Evolutionary conservation across 64 coral and sea anemone genomes (phyloP).

Genomic region (Actinia equina): DNA sequence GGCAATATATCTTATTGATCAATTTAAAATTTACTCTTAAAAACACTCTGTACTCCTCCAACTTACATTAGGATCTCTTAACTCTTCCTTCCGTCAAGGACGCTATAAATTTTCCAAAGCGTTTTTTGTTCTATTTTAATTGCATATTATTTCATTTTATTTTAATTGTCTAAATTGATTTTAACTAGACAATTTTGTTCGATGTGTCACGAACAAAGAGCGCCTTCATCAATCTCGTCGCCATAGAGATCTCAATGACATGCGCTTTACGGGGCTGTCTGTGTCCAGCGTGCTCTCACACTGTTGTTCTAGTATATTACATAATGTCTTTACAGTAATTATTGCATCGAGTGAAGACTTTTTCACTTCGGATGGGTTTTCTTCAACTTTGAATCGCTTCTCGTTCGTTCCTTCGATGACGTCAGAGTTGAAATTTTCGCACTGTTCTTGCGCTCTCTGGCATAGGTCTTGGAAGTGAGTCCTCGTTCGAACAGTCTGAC

Average conservation of each 20-base stretch:
- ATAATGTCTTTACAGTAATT: neutral
- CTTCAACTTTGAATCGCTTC: neutral
- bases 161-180: constrained; percentile 8
- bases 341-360: neutral
- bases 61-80: neutral
- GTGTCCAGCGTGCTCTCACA: neutral
- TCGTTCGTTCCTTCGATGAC: neutral
- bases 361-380: neutral
- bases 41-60: neutral
- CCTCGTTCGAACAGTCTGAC: neutral
- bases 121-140: neutral
- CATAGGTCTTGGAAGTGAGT: neutral
- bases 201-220: neutral
- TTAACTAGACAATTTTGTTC: neutral
- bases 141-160: neutral
- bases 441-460: neutral
- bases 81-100: neutral
- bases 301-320: neutral
- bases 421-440: neutral
- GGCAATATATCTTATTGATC: neutral
- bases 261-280: neutral
- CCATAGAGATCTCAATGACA: constrained; percentile 8
- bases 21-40: neutral
- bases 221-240: neutral
- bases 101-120: neutral